These are phyloP conservation scores for Homalodisca vitripennis DNA, from an alignment of 1,140 invertebrate genomes.

Conservation along the genomic window DNA sequence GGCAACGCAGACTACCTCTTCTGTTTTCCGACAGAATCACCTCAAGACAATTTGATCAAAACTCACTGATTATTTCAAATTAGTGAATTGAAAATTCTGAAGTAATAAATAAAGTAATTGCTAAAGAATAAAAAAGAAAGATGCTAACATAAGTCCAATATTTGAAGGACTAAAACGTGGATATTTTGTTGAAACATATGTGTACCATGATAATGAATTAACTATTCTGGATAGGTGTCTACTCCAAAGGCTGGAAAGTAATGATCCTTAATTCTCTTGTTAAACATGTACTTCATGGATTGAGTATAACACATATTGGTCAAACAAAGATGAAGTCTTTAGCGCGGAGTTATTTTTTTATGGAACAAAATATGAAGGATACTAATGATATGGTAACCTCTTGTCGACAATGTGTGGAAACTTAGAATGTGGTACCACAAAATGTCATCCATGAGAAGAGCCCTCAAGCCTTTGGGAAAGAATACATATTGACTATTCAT, in stretches of 20 bases:
- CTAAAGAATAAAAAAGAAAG: background rate
- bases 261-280: background rate
- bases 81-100: background rate
- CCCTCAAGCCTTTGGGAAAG: constrained; percentile 46
- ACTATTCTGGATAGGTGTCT: background rate
- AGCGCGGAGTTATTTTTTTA: background rate
- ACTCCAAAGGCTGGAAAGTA: background rate
- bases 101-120: background rate
- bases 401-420: background rate
- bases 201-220: background rate
- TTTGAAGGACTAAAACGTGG: background rate
- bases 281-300: background rate
- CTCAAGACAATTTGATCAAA: constrained; percentile 47
- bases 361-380: background rate
- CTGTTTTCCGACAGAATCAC: constrained; percentile 46
- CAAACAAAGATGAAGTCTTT: background rate
- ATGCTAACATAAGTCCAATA: background rate
- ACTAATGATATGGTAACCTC: background rate
- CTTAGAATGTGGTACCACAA: background rate
- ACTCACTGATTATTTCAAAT: background rate
- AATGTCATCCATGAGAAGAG: background rate
- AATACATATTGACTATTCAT: constrained; percentile 49
- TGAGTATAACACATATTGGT: background rate
- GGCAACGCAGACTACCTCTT: background rate
- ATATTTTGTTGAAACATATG: constrained; percentile 32